phyloP scores from a whole-genome alignment of 2,797 vertebrate species.

The Parauchenoglanis punctatus region DNA sequence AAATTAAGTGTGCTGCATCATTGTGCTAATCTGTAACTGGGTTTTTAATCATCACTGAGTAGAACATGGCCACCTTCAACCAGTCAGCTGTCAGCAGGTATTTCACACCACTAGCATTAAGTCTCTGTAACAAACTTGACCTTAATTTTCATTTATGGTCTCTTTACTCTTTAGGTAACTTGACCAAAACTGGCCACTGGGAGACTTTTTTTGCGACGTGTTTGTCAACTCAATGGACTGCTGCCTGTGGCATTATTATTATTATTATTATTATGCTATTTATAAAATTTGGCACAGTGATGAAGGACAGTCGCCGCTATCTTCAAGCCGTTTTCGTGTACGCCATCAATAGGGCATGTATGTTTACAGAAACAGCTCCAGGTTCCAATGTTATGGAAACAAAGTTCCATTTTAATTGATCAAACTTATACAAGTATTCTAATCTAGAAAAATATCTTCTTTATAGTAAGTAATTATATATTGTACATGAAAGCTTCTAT shows the following conservation, averaged over 20 bases:
- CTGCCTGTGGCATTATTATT: neutral
- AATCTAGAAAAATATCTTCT: neutral
- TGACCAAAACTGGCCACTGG: neutral
- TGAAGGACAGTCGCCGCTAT: too few species aligned
- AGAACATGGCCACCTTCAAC: neutral
- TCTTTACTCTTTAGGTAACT: neutral
- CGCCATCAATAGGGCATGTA: neutral
- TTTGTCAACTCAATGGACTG: neutral
- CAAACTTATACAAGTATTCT: neutral
- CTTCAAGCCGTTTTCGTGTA: too few species aligned
- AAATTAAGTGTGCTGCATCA: neutral
- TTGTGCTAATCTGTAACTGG: neutral
- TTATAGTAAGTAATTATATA: too few species aligned
- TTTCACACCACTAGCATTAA: neutral
- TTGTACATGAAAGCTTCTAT: neutral
- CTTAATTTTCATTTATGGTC: neutral
- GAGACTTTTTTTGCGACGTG: neutral
- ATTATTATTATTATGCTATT: too few species aligned
- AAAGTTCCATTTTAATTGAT: neutral
- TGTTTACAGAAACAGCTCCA: neutral
- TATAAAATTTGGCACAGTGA: too few species aligned
- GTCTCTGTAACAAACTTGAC: neutral
- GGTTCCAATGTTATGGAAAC: neutral
- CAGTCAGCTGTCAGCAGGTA: neutral
- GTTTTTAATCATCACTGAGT: neutral